Percentiles rank a stretch among this genome's conserved stretches.
These are phyloP conservation scores for Calephelis perditalis DNA, from an alignment of 2,888 invertebrate species.

Conservation along the genomic window DNA sequence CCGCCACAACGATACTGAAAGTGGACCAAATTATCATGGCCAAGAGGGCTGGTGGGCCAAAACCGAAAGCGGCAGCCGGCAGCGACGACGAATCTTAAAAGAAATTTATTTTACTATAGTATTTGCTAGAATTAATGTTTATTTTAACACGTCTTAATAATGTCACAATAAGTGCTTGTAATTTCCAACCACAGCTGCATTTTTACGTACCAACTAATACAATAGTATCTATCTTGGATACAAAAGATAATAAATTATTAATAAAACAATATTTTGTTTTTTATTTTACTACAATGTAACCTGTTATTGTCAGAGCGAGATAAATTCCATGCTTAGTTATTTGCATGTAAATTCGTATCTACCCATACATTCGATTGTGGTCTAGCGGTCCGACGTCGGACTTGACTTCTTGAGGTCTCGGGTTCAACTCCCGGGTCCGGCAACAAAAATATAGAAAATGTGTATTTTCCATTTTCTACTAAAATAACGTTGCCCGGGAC, in stretches of 20 bases:
- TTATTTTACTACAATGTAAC: background rate
- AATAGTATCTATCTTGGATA: slow-evolving; percentile 9
- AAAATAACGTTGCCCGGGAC: no score
- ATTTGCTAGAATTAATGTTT: slow-evolving; percentile 19
- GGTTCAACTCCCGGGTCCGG: no score
- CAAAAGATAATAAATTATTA: slow-evolving; percentile 10
- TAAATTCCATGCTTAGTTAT: no score
- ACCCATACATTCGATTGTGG: no score
- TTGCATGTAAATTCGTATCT: no score
- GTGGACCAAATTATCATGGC: slow-evolving; percentile 99
- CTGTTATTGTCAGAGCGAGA: no score
- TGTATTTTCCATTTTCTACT: no score
- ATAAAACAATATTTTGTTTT: background rate
- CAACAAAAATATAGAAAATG: no score
- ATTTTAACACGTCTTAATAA: slow-evolving; percentile 16
- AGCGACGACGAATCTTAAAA: slow-evolving; percentile 86
- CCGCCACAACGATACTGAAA: slow-evolving; percentile 93
- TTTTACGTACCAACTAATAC: slow-evolving; percentile 4
- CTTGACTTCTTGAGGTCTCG: no score
- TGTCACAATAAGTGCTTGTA: slow-evolving; percentile 15
- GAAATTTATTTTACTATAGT: slow-evolving; percentile 12
- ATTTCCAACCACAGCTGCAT: slow-evolving; percentile 3
- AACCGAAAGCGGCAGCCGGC: slow-evolving; percentile 82
- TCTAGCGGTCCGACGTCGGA: no score
- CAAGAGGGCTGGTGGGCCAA: slow-evolving; percentile 97